phyloP scores from a whole-genome alignment of 2,113 vertebrate genomes.

The Aegypius monachus region DNA sequence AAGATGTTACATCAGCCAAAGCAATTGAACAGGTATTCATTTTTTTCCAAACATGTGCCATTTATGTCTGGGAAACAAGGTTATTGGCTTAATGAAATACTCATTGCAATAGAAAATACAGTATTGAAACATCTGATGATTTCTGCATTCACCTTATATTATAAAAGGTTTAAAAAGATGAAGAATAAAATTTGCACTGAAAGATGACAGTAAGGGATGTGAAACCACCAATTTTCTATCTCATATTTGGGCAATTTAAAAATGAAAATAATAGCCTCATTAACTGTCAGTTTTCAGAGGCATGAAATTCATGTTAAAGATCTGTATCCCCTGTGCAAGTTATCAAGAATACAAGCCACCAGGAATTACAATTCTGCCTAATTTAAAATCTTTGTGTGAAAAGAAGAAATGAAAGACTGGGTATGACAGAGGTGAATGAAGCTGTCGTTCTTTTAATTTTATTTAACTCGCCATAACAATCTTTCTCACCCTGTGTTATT shows the following conservation, averaged over 20 bases:
- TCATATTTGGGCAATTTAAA: constrained; percentile 22
- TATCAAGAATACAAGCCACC: constrained; percentile 38
- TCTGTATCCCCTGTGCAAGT: constrained; percentile 7
- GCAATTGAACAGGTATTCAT: background rate
- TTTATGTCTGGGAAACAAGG: constrained; percentile 1
- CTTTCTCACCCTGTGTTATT: constrained; percentile 60
- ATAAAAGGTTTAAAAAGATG: constrained; percentile 16
- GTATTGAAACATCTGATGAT: background rate
- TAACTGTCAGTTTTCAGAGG: constrained; percentile 40
- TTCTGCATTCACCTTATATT: background rate
- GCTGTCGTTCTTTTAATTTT: constrained; percentile 81
- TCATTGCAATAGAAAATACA: background rate
- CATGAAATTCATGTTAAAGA: constrained; percentile 59
- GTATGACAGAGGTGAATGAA: constrained; percentile 80
- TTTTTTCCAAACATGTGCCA: background rate
- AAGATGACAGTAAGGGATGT: background rate
- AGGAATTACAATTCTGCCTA: constrained; percentile 44
- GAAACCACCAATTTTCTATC: constrained; percentile 34
- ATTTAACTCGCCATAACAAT: constrained; percentile 78
- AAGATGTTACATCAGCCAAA: constrained; percentile 1
- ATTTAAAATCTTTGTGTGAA: constrained; percentile 72
- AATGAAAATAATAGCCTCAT: constrained; percentile 65
- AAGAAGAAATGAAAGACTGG: constrained; percentile 71
- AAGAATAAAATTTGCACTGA: background rate
- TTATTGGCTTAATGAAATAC: background rate